A percentile compares a stretch with the other conserved stretches of the same genome.
Evolutionary conservation across 2,113 vertebrate species (phyloP).

Genomic region (Cettia cetti): DNA sequence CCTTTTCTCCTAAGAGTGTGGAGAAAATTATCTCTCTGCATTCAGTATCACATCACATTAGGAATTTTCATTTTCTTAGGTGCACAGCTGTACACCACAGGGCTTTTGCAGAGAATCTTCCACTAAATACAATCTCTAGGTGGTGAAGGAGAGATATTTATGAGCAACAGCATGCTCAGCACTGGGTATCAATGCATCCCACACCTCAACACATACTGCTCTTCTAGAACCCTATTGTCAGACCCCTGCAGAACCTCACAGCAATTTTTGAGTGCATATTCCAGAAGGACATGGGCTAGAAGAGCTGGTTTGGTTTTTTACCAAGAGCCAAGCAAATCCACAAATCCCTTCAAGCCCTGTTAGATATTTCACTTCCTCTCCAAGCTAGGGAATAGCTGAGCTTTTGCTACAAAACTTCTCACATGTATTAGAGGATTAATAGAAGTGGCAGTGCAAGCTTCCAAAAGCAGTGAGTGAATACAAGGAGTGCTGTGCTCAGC

Average conservation of each 20-base stretch:
- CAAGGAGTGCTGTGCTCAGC: neutral
- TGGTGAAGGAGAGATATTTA: neutral
- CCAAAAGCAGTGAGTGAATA: neutral
- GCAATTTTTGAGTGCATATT: neutral
- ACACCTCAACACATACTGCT: neutral
- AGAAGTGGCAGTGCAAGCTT: neutral
- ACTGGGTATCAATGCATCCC: neutral
- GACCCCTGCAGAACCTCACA: neutral
- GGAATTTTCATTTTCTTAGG: neutral
- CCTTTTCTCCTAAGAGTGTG: neutral
- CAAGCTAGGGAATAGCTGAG: neutral
- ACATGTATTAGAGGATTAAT: neutral
- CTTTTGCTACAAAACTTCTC: neutral
- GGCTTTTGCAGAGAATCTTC: neutral
- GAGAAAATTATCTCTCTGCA: neutral
- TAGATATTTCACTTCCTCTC: neutral
- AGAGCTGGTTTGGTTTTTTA: neutral
- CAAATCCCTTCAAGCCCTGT: neutral
- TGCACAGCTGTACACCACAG: too few species aligned
- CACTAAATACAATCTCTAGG: neutral
- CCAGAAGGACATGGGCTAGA: neutral
- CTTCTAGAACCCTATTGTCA: neutral
- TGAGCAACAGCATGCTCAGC: neutral
- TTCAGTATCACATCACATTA: fast-evolving
- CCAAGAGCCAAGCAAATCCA: neutral